phyloP scores from a whole-genome alignment of 2,888 invertebrate genomes.

The Agrochola circellaris region DNA sequence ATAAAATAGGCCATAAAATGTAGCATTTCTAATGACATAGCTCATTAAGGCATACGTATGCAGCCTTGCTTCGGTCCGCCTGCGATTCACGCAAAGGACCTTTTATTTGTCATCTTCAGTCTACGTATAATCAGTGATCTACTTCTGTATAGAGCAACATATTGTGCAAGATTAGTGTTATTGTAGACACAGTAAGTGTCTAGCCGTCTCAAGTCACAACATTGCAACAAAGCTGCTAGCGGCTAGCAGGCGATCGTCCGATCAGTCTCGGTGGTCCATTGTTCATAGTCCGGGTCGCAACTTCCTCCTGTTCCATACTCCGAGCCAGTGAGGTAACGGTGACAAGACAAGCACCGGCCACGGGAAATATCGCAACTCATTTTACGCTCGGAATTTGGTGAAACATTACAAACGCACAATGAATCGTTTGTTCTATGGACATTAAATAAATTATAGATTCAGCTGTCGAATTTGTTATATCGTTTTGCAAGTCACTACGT shows the following conservation, averaged over 20 bases:
- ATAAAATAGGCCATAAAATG: not conserved
- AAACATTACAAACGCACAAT: conserved; percentile 42
- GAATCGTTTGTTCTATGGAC: conserved; percentile 35
- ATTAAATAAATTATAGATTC: conserved; percentile 19
- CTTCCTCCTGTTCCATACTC: conserved; percentile 60
- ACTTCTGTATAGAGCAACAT: not conserved
- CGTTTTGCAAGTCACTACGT: conserved; percentile 29
- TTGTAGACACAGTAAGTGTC: conserved; percentile 2
- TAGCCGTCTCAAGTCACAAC: conserved; percentile 14
- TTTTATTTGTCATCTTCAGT: conserved; percentile 5
- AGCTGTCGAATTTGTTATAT: conserved; percentile 18
- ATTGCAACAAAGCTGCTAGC: conserved; percentile 38
- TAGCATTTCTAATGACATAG: conserved; percentile 24
- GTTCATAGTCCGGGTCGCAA: conserved; percentile 58
- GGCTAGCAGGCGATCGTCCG: conserved; percentile 52
- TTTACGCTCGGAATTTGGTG: conserved; percentile 51
- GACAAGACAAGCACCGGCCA: conserved; percentile 41
- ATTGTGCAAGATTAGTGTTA: not conserved
- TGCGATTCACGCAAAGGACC: not conserved
- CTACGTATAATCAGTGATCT: conserved; percentile 14
- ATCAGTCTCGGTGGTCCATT: conserved; percentile 67
- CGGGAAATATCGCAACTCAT: conserved; percentile 64
- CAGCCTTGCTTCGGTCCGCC: conserved; percentile 20
- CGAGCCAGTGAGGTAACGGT: conserved; percentile 53
- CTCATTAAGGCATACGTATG: not conserved